A percentile compares a stretch with the other conserved stretches of the same genome.
phyloP scores from a whole-genome alignment of 2,888 invertebrate genomes.

The Vandiemenella viatica region DNA sequence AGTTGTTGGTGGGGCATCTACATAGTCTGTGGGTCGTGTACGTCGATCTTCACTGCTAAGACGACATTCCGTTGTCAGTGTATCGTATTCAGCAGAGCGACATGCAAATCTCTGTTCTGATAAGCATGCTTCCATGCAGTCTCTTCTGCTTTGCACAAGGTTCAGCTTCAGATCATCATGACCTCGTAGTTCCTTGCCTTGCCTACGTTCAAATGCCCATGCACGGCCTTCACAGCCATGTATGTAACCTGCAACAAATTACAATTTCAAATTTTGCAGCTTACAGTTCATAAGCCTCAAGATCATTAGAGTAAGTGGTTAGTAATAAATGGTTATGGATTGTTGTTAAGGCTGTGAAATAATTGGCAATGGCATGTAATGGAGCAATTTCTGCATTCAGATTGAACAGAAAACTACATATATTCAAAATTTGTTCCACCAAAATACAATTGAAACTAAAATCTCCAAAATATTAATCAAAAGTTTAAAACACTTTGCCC shows the following conservation, averaged over 20 bases:
- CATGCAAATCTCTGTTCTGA: slow-evolving; percentile 26
- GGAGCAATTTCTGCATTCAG: too few species aligned
- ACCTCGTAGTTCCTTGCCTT: slow-evolving; percentile 32
- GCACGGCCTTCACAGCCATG: slow-evolving; percentile 26
- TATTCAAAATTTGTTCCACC: too few species aligned
- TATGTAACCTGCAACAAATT: slow-evolving; percentile 14
- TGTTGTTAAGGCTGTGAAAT: background rate
- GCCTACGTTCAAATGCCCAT: slow-evolving; percentile 35
- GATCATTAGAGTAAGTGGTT: background rate
- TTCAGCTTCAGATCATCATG: slow-evolving; percentile 29
- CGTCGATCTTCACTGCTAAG: slow-evolving; percentile 33
- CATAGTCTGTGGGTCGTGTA: slow-evolving; percentile 29
- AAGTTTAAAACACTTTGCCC: too few species aligned
- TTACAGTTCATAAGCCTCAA: background rate
- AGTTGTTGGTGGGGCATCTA: slow-evolving; percentile 26
- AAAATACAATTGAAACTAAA: too few species aligned
- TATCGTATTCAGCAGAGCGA: slow-evolving; percentile 35
- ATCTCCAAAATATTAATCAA: too few species aligned
- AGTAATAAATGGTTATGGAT: background rate
- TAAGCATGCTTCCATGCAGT: slow-evolving; percentile 35
- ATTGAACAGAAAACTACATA: too few species aligned
- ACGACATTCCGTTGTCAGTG: slow-evolving; percentile 29
- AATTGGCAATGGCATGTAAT: too few species aligned
- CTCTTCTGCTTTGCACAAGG: slow-evolving; percentile 31
- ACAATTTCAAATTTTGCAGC: background rate